phyloP scores from a whole-genome alignment of 2,113 vertebrate species.

The Rhadina sibilatrix region DNA sequence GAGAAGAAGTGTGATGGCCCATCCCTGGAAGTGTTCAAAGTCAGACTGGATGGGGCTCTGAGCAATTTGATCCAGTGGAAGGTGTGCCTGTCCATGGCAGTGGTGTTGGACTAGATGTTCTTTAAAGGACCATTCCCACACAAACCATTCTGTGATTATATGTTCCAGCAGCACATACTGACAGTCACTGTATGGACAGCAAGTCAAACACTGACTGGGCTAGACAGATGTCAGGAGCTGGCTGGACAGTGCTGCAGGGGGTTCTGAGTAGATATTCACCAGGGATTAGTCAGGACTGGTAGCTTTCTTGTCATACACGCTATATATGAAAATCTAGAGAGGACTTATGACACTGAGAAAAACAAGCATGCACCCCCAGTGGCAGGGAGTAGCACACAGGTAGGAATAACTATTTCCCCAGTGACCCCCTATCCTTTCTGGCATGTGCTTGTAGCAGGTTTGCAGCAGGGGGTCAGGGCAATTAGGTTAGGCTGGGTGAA shows the following conservation, averaged over 20 bases:
- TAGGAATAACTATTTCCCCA: neutral
- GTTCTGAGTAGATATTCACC: neutral
- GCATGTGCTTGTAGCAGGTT: neutral
- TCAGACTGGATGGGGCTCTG: neutral
- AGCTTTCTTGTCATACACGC: neutral
- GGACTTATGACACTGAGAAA: neutral
- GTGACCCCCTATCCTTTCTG: neutral
- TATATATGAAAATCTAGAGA: neutral
- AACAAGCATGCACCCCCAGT: neutral
- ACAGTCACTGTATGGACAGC: neutral
- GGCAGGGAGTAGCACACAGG: neutral
- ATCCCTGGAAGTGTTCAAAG: neutral
- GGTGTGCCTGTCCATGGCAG: neutral
- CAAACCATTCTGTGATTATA: neutral
- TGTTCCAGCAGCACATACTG: neutral
- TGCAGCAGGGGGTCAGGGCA: neutral
- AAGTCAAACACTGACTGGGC: neutral
- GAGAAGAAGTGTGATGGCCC: neutral
- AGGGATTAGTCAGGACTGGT: neutral
- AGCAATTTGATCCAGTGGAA: neutral
- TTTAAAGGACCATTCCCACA: neutral
- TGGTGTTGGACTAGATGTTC: neutral
- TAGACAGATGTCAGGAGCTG: neutral
- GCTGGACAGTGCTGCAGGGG: neutral
- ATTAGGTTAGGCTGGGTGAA: neutral